These are phyloP conservation scores for Pipa parva DNA, from an alignment of 2,113 vertebrate species.

Conservation along the genomic window DNA sequence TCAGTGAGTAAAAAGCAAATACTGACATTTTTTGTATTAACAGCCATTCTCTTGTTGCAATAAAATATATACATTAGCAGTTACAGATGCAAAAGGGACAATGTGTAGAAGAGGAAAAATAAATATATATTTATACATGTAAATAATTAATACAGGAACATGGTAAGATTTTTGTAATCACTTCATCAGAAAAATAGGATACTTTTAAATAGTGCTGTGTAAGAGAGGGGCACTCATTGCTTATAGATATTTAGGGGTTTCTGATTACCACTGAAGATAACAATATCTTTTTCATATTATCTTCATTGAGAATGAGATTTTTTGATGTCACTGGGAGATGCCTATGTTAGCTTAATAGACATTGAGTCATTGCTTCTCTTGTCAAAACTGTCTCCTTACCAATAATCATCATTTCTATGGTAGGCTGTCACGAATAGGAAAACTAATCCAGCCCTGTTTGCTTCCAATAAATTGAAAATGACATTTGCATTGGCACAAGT, in stretches of 20 bases:
- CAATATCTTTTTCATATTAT: neutral
- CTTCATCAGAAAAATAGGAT: constrained; percentile 17
- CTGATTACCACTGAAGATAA: constrained; percentile 48
- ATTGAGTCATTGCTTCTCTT: constrained; percentile 63
- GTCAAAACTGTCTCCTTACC: constrained; percentile 67
- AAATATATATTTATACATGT: neutral
- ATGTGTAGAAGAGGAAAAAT: neutral
- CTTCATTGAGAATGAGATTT: constrained; percentile 42
- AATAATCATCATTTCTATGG: constrained; percentile 62
- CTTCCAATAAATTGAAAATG: constrained; percentile 72
- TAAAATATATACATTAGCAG: constrained; percentile 19
- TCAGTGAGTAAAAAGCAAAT: neutral
- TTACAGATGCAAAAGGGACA: constrained; percentile 7
- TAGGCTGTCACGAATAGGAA: constrained; percentile 58
- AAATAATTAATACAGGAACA: constrained; percentile 2
- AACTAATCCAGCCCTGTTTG: constrained; percentile 56
- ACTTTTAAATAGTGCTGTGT: neutral
- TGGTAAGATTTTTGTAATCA: constrained; percentile 6
- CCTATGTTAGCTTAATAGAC: constrained; percentile 66
- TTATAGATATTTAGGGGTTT: constrained; percentile 39
- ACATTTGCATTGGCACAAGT: constrained; percentile 67
- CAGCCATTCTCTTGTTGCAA: neutral
- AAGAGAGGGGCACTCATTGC: constrained; percentile 11
- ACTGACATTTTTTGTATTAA: constrained; percentile 1
- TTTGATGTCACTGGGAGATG: constrained; percentile 61